Base-by-base conservation (phyloP, 1,140 invertebrate species). In the Pemphigus obesinymphae region DNA sequence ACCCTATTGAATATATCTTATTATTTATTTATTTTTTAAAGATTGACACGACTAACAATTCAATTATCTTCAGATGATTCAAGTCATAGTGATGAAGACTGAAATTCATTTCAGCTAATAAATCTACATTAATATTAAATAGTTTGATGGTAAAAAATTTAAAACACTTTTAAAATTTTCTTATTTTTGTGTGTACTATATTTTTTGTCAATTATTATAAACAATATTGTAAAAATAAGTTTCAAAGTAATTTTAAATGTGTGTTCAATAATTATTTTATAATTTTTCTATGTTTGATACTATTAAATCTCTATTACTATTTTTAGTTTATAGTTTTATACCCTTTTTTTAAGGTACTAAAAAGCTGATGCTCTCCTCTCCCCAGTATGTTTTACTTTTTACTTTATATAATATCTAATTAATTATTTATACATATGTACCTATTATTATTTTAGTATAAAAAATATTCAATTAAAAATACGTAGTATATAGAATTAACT, bases 21-120 rank as follows among this genome's bases (percentile, higher is more conserved):
- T 7, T 6, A 34, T 63, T 20, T 29, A 20, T 68, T 40, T 43
- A 23, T 55, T 76, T 78, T 78, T 55, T 58, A 17, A 23, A 76
- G 50, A 58, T 78, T 78, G 73, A 58, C 50, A 40, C 20, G 11
- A 11, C 58, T 55, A 7, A 78, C 50, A 37, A 58, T 11, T 78
- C 50, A 3, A 23, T 8, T 37, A 11, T 58, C 73, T 53, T 55
- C 34, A 20, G 73, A 58, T 26, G 73, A 78, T 40, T 55, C 50
- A 13, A 55, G 48, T 26, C 15, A 53, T 55, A 76, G 73, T 11
- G 73, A 78, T 23, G 73, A 78, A 58, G 50, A 78, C 73, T 78
- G 34, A 58, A n/a, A n/a, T n/a, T n/a, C n/a, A n/a, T n/a, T 73
- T 31, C 17, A 31, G 5, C 15, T 73, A 73, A 45, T 26, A 70